These are phyloP conservation scores for Caenorhabditis elegans DNA, from an alignment of 1,140 invertebrate genomes.

Conservation along the genomic window DNA sequence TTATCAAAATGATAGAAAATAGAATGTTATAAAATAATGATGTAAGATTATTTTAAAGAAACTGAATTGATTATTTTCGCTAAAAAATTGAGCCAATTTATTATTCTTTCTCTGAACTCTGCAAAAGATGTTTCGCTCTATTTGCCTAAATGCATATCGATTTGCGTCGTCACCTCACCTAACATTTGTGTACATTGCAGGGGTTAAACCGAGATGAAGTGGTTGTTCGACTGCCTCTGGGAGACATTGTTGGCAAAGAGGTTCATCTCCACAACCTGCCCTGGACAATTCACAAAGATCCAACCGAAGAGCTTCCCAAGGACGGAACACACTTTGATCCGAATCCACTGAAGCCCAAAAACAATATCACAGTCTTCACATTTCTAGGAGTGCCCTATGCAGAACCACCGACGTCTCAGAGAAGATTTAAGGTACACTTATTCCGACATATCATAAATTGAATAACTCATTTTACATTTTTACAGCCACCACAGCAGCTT, in stretches of 20 bases:
- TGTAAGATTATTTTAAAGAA: not conserved
- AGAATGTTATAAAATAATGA: no score
- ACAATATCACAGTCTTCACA: slow-evolving; percentile 60
- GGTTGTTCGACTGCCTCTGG: slow-evolving; percentile 48
- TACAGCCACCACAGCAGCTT: slow-evolving; percentile 57
- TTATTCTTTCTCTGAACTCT: not conserved
- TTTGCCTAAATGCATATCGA: not conserved
- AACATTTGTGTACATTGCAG: slow-evolving; percentile 35
- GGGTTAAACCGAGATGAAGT: slow-evolving; percentile 49
- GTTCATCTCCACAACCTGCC: slow-evolving; percentile 52
- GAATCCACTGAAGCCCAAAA: slow-evolving; percentile 54
- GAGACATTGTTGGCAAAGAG: slow-evolving; percentile 54
- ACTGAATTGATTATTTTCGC: no score
- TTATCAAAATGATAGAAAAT: no score
- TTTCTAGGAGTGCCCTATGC: slow-evolving; percentile 77
- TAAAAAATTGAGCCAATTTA: no score
- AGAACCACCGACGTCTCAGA: slow-evolving; percentile 72
- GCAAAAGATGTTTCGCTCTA: not conserved
- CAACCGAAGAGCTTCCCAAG: slow-evolving; percentile 52
- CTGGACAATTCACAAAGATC: slow-evolving; percentile 61
- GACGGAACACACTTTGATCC: slow-evolving; percentile 52
- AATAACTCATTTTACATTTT: not conserved
- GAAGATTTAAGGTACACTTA: slow-evolving; percentile 71
- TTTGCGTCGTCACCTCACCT: not conserved
- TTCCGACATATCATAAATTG: not conserved